Percentiles rank a stretch among this genome's conserved stretches.
These are phyloP conservation scores for Bombus breviceps DNA, from an alignment of 1,140 invertebrate genomes.

Conservation along the genomic window DNA sequence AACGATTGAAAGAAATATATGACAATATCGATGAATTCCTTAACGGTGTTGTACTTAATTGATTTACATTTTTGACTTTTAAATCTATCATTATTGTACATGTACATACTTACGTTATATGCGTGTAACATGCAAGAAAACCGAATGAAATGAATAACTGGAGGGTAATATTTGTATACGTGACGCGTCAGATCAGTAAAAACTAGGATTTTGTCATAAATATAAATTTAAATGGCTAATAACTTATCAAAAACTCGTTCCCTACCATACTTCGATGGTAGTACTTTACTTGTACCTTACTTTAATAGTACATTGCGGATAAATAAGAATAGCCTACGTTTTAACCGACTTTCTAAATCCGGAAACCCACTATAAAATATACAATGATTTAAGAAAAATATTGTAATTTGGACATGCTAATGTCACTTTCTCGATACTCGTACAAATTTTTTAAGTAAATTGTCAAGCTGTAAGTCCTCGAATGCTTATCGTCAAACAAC, in stretches of 20 bases:
- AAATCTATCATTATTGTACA: background rate
- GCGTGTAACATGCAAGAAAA: background rate
- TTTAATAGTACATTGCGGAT: no score
- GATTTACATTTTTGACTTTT: background rate
- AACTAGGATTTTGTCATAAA: background rate
- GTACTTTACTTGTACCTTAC: no score
- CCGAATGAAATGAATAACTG: background rate
- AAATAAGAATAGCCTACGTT: background rate
- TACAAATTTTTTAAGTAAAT: background rate
- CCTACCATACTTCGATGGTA: no score
- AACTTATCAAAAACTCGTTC: no score
- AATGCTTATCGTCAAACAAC: background rate
- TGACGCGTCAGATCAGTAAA: background rate
- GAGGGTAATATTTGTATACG: background rate
- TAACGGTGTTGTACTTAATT: background rate
- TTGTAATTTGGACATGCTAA: no score
- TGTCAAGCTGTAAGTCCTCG: background rate
- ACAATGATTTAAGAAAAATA: background rate
- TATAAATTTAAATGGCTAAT: no score
- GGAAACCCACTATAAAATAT: background rate
- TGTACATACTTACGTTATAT: no score
- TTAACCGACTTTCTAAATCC: background rate
- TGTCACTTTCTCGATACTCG: no score
- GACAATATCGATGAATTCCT: background rate
- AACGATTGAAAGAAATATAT: background rate